Evolutionary conservation across 2,888 invertebrate genomes (phyloP).

Genomic region (Catocala fraxini): DNA sequence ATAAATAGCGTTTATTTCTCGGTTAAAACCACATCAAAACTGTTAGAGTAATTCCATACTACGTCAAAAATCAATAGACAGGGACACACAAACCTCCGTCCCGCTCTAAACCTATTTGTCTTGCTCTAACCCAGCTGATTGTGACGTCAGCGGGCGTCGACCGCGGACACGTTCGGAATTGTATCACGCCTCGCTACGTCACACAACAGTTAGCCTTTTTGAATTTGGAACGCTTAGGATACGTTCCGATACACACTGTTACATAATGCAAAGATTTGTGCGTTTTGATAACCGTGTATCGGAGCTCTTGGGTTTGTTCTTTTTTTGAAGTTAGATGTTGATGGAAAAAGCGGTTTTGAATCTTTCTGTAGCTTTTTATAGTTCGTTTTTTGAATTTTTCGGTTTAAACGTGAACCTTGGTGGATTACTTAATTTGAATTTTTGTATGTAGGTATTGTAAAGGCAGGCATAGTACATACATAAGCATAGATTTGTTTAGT

Average conservation of each 20-base stretch:
- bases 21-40: constrained; percentile 25
- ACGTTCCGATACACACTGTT: constrained; percentile 31
- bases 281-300: neutral
- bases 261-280: constrained; percentile 20
- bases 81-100: constrained; percentile 40
- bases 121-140: constrained; percentile 70
- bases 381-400: no score
- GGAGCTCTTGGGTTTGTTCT: neutral
- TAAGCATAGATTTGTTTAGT: no score
- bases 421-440: no score
- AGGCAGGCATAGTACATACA: no score
- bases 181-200: constrained; percentile 69
- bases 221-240: constrained; percentile 48
- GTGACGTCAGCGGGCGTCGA: constrained; percentile 81
- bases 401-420: no score
- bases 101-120: constrained; percentile 14
- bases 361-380: no score
- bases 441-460: no score
- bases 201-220: constrained; percentile 53
- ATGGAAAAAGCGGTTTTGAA: no score
- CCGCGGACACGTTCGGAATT: constrained; percentile 60
- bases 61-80: constrained; percentile 20
- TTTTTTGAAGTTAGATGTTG: neutral
- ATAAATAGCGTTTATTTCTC: neutral
- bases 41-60: constrained; percentile 18